Percentiles rank a stretch among this genome's conserved stretches.
Conservation (phyloP, 2,888 invertebrate species). For the Plagodis dolabraria region DNA sequence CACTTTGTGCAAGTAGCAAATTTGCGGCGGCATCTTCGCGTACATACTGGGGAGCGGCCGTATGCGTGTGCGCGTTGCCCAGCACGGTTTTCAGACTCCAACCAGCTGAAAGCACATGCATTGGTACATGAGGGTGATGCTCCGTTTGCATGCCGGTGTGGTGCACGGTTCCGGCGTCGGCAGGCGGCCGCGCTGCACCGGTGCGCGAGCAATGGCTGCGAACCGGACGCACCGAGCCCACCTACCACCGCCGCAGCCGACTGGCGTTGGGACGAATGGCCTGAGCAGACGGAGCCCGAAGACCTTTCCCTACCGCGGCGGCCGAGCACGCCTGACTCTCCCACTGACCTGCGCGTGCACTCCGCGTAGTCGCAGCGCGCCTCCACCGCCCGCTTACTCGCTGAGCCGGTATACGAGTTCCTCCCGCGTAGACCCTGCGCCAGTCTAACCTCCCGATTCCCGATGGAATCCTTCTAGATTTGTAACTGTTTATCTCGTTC, state of each 20-base stretch:
- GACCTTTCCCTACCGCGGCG: constrained; percentile 90
- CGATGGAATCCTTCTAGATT: constrained; percentile 39
- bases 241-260: constrained; percentile 73
- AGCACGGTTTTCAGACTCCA: constrained; percentile 95
- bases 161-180: constrained; percentile 91
- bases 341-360: constrained; percentile 80
- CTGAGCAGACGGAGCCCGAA: constrained; percentile 96
- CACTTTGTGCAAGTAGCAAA: constrained; percentile 98
- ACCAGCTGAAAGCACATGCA: constrained; percentile 95
- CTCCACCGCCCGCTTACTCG: constrained; percentile 52
- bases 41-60: constrained; percentile 96
- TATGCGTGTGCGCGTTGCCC: constrained; percentile 94
- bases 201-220: constrained; percentile 83
- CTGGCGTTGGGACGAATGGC: constrained; percentile 83
- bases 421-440: constrained; percentile 84
- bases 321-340: constrained; percentile 79
- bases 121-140: constrained; percentile 96
- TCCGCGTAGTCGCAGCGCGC: constrained; percentile 73
- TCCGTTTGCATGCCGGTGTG: constrained; percentile 93
- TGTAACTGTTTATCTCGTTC: constrained; percentile 33
- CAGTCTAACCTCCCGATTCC: constrained; percentile 47
- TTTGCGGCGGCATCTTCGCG: constrained; percentile 93
- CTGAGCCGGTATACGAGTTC: constrained; percentile 91
- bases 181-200: constrained; percentile 95
- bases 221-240: constrained; percentile 72